A percentile compares a stretch with the other conserved stretches of the same genome.
Conservation (phyloP, 1,140 invertebrate species). For the Dryas iulia region DNA sequence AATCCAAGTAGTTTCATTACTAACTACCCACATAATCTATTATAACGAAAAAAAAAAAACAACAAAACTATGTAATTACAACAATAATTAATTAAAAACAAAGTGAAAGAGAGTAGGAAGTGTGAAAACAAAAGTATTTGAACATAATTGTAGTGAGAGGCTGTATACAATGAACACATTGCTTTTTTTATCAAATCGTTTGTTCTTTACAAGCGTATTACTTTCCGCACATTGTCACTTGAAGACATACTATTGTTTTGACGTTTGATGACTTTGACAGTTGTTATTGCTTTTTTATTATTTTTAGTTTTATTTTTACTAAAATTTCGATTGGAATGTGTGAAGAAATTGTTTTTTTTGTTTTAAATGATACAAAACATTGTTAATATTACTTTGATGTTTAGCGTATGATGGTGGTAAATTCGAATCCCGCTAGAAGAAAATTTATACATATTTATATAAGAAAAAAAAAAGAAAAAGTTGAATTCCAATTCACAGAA, state of each 20-base stretch:
- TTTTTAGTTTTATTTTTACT: not conserved
- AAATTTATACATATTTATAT: too few species aligned
- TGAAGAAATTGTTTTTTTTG: too few species aligned
- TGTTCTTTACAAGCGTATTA: conserved; percentile 11
- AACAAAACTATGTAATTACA: not conserved
- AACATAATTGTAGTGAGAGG: conserved; percentile 46
- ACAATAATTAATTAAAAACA: conserved; percentile 25
- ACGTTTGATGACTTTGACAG: not conserved
- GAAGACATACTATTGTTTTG: not conserved
- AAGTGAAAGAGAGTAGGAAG: conserved; percentile 46
- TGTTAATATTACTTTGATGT: not conserved
- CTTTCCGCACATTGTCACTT: conserved; percentile 46
- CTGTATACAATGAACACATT: conserved; percentile 34
- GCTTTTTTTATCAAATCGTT: conserved; percentile 42
- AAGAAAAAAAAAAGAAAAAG: too few species aligned
- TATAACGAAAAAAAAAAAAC: not conserved
- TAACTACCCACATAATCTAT: not conserved
- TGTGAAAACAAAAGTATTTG: conserved; percentile 47
- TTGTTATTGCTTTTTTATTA: not conserved
- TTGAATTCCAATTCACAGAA: too few species aligned
- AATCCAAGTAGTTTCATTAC: not conserved
- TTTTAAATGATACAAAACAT: not conserved
- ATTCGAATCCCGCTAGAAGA: too few species aligned
- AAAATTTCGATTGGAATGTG: not conserved
- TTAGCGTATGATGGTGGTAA: too few species aligned